Conservation (phyloP, 2,888 invertebrate species). For the Lycophotia porphyrea region DNA sequence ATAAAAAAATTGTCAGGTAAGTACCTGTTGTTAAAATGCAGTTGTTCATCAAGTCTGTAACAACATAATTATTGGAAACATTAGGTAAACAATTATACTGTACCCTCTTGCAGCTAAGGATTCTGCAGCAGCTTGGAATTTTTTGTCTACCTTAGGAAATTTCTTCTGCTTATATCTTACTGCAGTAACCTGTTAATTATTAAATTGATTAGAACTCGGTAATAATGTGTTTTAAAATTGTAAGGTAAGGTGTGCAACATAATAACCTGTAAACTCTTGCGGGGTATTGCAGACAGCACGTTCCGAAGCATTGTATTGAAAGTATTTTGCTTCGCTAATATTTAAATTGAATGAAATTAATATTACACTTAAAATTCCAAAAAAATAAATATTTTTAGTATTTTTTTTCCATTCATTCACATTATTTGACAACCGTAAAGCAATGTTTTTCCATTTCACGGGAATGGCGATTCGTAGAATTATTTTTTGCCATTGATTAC, state of each 20-base stretch:
- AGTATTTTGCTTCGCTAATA: not conserved
- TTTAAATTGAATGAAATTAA: not conserved
- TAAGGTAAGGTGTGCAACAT: constrained; percentile 33
- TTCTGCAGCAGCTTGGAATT: constrained; percentile 89
- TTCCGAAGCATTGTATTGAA: constrained; percentile 73
- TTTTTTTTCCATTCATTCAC: constrained; percentile 4
- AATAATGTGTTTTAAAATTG: not conserved
- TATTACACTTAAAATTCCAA: not conserved
- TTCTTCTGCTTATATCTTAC: constrained; percentile 81
- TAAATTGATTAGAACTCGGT: constrained; percentile 1
- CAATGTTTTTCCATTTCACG: constrained; percentile 27
- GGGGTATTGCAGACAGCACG: constrained; percentile 70
- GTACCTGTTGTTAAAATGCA: not conserved
- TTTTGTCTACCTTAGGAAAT: constrained; percentile 85
- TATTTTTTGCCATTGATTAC: not conserved
- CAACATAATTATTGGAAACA: not conserved
- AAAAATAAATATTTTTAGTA: not conserved
- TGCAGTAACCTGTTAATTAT: constrained; percentile 72
- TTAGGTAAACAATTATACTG: constrained; percentile 57
- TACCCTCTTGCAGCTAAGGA: constrained; percentile 93
- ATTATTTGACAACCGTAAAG: constrained; percentile 33
- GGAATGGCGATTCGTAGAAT: not conserved
- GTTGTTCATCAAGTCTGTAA: not conserved
- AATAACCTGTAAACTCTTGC: constrained; percentile 82
- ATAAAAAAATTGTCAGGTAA: too few species aligned